Percentiles rank a stretch among this genome's conserved stretches.
Evolutionary conservation across 2,888 invertebrate species (phyloP).

Genomic region (Chaetoderma sp.): DNA sequence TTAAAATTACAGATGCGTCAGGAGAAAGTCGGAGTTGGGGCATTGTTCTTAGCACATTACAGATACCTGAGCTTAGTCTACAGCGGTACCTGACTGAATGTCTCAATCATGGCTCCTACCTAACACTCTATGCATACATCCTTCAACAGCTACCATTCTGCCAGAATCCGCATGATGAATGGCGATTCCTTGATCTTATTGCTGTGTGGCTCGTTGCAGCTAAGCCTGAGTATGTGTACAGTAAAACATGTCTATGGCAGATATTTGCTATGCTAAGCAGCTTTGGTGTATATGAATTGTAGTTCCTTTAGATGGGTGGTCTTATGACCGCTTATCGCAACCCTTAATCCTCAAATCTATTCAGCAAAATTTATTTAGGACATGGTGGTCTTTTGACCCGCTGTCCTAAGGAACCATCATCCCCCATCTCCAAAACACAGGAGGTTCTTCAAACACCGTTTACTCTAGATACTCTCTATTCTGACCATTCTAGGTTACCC

Average conservation of each 20-base stretch:
- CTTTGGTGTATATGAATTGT: neutral
- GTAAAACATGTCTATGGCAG: neutral
- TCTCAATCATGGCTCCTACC: conserved; percentile 55
- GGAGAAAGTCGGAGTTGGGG: no score
- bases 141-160: conserved; percentile 59
- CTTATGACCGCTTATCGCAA: no score
- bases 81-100: conserved; percentile 55
- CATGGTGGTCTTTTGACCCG: no score
- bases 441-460: no score
- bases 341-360: no score
- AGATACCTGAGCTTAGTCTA: conserved; percentile 61
- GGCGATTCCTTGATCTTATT: conserved; percentile 47
- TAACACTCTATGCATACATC: conserved; percentile 56
- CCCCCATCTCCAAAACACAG: no score
- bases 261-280: neutral
- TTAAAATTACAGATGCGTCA: no score
- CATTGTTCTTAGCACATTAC: conserved; percentile 52
- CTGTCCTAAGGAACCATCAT: no score
- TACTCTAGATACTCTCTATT: no score
- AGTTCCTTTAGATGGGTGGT: neutral
- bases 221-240: conserved; percentile 53
- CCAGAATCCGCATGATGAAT: conserved; percentile 51
- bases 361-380: no score
- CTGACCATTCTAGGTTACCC: no score
- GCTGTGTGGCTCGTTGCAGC: conserved; percentile 56